phyloP scores from a whole-genome alignment of 2,113 vertebrate species.

The Tychaedon coryphoeus region DNA sequence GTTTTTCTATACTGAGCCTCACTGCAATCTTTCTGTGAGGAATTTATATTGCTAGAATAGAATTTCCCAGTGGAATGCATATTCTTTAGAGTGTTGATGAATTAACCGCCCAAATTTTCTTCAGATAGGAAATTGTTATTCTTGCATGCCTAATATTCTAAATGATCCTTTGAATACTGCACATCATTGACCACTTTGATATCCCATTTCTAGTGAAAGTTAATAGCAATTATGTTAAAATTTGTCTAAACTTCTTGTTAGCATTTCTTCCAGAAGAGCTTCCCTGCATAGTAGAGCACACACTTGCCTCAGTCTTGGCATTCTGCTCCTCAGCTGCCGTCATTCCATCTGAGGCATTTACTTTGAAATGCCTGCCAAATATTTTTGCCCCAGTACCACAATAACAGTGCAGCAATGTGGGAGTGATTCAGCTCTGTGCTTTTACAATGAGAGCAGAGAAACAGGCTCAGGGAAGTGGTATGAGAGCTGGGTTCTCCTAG shows the following conservation, averaged over 20 bases:
- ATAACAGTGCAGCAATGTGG: slow-evolving; percentile 66
- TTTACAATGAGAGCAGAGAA: slow-evolving; percentile 31
- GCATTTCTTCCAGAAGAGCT: slow-evolving; percentile 40
- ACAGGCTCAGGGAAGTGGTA: not conserved
- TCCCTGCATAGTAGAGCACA: slow-evolving; percentile 40
- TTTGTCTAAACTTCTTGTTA: slow-evolving; percentile 26
- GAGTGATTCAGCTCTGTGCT: slow-evolving; percentile 51
- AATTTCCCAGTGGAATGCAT: slow-evolving; percentile 46
- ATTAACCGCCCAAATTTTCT: not conserved
- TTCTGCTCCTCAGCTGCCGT: slow-evolving; percentile 62
- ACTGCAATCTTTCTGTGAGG: slow-evolving; percentile 34
- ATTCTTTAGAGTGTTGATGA: slow-evolving; percentile 48
- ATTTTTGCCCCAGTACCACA: slow-evolving; percentile 75
- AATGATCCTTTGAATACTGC: not conserved
- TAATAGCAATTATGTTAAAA: slow-evolving; percentile 7
- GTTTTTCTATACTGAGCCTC: slow-evolving; percentile 45
- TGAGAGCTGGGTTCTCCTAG: not conserved
- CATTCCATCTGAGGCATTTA: slow-evolving; percentile 67
- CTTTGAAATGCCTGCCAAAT: slow-evolving; percentile 79
- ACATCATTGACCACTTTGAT: not conserved
- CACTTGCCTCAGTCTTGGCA: slow-evolving; percentile 70
- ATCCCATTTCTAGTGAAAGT: not conserved
- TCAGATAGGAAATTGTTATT: not conserved
- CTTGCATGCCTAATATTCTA: not conserved
- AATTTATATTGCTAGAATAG: slow-evolving; percentile 64